These are phyloP conservation scores for Erythrocercus mccallii DNA, from an alignment of 2,113 vertebrate genomes.

Conservation along the genomic window DNA sequence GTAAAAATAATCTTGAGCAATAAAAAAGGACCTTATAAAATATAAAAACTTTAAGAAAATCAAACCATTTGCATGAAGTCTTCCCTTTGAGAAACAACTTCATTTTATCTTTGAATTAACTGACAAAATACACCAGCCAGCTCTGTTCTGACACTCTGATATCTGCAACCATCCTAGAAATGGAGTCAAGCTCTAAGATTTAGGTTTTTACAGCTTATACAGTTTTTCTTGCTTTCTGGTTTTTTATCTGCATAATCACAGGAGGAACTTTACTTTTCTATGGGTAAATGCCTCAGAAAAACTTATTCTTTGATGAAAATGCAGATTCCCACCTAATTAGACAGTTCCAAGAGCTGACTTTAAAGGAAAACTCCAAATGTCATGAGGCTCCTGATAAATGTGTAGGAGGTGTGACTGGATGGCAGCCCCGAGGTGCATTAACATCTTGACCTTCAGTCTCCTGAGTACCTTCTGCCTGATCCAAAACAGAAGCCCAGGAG, in stretches of 20 bases:
- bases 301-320: background rate
- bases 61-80: background rate
- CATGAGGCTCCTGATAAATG: fast-evolving
- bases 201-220: background rate
- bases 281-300: background rate
- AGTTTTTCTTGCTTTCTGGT: background rate
- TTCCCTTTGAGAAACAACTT: background rate
- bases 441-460: background rate
- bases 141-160: background rate
- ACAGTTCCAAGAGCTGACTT: background rate
- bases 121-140: background rate
- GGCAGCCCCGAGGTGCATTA: background rate
- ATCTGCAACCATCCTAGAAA: background rate
- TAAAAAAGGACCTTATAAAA: background rate
- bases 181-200: background rate
- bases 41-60: background rate
- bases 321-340: background rate
- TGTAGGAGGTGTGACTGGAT: background rate
- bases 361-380: background rate
- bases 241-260: background rate
- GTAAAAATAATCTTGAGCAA: background rate
- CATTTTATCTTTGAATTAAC: background rate
- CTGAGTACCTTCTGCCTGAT: background rate
- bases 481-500: fast-evolving
- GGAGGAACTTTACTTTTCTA: background rate